A percentile compares a stretch with the other conserved stretches of the same genome.
These are phyloP conservation scores for Trididemnum nubilum DNA, from an alignment of 23 tunicate species.

Conservation along the genomic window DNA sequence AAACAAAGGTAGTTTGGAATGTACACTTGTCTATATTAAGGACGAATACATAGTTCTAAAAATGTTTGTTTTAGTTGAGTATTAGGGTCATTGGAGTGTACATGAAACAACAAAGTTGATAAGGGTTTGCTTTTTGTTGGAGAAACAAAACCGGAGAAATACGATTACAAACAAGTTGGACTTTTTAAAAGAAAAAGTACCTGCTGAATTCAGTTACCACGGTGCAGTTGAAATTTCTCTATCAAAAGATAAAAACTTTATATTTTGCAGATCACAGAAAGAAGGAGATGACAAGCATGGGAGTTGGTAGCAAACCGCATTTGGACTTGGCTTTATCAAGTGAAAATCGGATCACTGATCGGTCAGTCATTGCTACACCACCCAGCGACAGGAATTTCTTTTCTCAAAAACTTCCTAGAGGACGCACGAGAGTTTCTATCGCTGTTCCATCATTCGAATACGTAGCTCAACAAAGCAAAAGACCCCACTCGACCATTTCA, in stretches of 20 bases:
- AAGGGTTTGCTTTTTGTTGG: too few relatives aligned
- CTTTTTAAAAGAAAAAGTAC: too few relatives aligned
- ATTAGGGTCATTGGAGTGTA: too few relatives aligned
- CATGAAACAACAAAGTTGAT: too few relatives aligned
- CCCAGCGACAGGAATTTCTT: conserved; percentile 19
- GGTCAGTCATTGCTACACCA: conserved; percentile 61
- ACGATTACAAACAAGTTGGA: too few relatives aligned
- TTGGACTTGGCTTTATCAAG: conserved; percentile 70
- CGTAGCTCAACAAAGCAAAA: conserved; percentile 35
- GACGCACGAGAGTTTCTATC: conserved; percentile 85
- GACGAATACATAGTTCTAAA: too few relatives aligned
- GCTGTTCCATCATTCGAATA: conserved; percentile 76
- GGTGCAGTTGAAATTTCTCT: too few relatives aligned
- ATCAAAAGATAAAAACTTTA: too few relatives aligned
- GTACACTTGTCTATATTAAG: too few relatives aligned
- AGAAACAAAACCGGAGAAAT: too few relatives aligned
- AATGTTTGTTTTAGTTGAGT: too few relatives aligned
- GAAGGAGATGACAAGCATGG: conserved; percentile 90
- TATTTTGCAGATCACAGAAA: conserved; percentile 71
- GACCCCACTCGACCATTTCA: conserved; percentile 88
- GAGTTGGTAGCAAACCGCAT: conserved; percentile 96
- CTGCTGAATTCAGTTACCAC: too few relatives aligned
- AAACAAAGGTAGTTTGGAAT: conserved; percentile 77
- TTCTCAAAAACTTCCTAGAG: conserved; percentile 34
- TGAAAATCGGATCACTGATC: conserved; percentile 75